Percentiles rank a stretch among this genome's conserved stretches.
phyloP scores from a whole-genome alignment of 1,140 invertebrate genomes.

The Drosophila albomicans region DNA sequence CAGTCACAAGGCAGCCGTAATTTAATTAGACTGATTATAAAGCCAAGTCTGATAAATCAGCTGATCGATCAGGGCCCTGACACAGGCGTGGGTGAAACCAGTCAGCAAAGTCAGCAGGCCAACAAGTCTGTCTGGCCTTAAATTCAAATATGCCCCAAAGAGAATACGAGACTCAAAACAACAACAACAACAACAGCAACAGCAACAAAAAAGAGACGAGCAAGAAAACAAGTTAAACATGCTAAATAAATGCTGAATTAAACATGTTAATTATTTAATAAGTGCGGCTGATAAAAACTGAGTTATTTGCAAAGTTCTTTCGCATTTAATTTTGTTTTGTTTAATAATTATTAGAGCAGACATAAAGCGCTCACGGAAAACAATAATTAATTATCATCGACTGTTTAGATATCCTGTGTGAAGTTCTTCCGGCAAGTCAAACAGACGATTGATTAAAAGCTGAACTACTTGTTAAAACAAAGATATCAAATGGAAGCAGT shows the following conservation, averaged over 20 bases:
- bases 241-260: conserved; percentile 61
- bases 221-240: conserved; percentile 28
- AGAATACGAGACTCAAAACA: not conserved
- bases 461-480: not conserved
- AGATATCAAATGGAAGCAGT: not conserved
- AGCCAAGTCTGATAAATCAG: conserved; percentile 56
- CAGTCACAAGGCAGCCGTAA: conserved; percentile 73
- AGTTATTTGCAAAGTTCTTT: conserved; percentile 24
- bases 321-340: not conserved
- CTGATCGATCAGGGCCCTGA: conserved; percentile 63
- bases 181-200: not conserved
- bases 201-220: not conserved
- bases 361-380: conserved; percentile 43
- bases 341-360: conserved; percentile 40
- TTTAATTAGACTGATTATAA: conserved; percentile 78
- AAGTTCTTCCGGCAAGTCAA: not conserved
- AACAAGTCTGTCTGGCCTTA: conserved; percentile 3
- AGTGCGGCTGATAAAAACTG: conserved; percentile 66
- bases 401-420: not conserved
- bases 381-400: conserved; percentile 6
- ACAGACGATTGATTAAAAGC: not conserved
- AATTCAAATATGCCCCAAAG: conserved; percentile 5
- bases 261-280: conserved; percentile 80
- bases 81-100: conserved; percentile 50
- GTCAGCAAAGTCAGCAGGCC: conserved; percentile 12